Evolutionary conservation across 2,797 vertebrate species (phyloP).

Genomic region (Delichon dasypus): DNA sequence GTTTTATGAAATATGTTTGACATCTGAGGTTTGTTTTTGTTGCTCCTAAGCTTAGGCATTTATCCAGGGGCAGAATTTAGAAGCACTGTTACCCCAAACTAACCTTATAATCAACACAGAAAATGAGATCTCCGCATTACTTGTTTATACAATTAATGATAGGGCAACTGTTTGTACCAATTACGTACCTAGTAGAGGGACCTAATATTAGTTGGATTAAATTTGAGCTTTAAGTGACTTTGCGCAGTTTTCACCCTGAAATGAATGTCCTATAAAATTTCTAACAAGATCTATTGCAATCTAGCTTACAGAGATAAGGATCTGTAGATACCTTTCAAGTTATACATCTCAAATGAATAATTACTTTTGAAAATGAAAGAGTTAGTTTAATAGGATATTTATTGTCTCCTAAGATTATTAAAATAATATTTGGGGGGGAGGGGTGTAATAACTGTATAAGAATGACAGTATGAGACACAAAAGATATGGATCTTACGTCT

Average conservation of each 20-base stretch:
- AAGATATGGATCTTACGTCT: constrained; percentile 10
- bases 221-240: background rate
- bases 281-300: constrained; percentile 34
- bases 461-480: constrained; percentile 51
- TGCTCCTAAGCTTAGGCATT: background rate
- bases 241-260: constrained; percentile 6
- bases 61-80: background rate
- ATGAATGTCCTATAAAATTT: constrained; percentile 42
- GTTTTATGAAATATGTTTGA: background rate
- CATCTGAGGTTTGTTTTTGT: background rate
- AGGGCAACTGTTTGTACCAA: background rate
- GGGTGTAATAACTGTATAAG: constrained; percentile 58
- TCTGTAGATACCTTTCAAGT: constrained; percentile 66
- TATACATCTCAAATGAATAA: constrained; percentile 66
- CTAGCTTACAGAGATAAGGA: constrained; percentile 57
- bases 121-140: background rate
- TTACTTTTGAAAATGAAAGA: constrained; percentile 60
- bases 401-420: constrained; percentile 67
- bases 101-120: background rate
- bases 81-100: background rate
- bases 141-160: background rate
- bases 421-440: constrained; percentile 50
- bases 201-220: background rate
- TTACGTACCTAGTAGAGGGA: background rate
- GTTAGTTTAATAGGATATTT: constrained; percentile 59